Evolutionary conservation across 2,888 invertebrate genomes (phyloP), one percentile per base, ranked within the genome.

Genomic region (Lissonota sp.): DNA sequence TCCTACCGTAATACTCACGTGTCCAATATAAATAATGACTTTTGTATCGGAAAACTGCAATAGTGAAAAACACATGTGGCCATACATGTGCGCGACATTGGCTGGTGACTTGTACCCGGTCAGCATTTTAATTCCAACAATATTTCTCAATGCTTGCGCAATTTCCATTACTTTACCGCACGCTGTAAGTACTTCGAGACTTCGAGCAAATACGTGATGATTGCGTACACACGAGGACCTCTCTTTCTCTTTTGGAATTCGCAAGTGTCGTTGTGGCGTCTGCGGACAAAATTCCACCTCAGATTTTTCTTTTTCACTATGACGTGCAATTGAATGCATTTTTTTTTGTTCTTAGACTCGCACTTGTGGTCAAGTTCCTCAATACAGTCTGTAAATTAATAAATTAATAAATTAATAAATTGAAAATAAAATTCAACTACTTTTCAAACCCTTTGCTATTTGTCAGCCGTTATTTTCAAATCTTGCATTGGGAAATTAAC

Each of bases 91-190:
- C 60, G 72, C 80, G 82, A 82, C 74, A 83, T 83, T 80, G 79
- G 73, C 82, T 72, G 76, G 70, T 79, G 77, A 72, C 42, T 83
- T 62, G 75, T 83, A 84, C 84, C 69, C 84, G 14, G 79, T 80
- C 83, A 84, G 86, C 86, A 85, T 86, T 83, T 84, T 81, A 84
- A 85, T 84, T 80, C 82, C 70, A 74, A 80, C 83, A 53, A 86
- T 83, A 83, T 86, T 84, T 84, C 86, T 77, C 82, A 86, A 86
- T 79, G 80, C 80, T 84, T 85, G 82, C 83, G 84, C 82, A 84
- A 86, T 78, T 60, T 53, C 66, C 73, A 79, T 80, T 79, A 79
- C 77, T 80, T 81, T 84, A 82, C 79, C 67, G 79, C 63, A 71
- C 62, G 66, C 66, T 6, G 58, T 51, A 58, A 58, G 42, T 66